Conservation (phyloP, 1,140 invertebrate species). For the Bombus superbus region DNA sequence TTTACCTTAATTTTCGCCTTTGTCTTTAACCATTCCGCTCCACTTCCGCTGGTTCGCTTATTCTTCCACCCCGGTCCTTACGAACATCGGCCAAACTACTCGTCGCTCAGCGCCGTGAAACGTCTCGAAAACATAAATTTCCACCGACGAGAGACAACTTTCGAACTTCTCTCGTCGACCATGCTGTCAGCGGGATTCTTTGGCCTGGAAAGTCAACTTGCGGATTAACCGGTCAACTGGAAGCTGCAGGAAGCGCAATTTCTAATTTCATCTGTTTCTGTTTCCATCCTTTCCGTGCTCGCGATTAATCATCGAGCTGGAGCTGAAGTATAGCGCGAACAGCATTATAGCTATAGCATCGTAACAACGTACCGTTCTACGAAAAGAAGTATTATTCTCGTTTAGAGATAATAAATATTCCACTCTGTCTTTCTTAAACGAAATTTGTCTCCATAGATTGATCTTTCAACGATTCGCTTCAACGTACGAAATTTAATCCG, state of each 20-base stretch:
- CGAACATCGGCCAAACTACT: conserved; percentile 48
- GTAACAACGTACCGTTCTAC: too few relatives aligned
- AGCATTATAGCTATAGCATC: neutral
- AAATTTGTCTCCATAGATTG: too few relatives aligned
- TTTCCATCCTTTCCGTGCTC: neutral
- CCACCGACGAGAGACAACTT: conserved; percentile 44
- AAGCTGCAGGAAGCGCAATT: neutral
- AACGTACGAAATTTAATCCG: too few relatives aligned
- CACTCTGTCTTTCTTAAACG: too few relatives aligned
- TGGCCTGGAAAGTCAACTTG: neutral
- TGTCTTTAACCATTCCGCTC: neutral
- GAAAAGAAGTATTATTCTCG: too few relatives aligned
- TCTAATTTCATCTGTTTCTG: neutral
- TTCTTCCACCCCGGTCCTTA: conserved; percentile 45
- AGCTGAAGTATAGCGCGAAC: neutral
- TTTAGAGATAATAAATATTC: too few relatives aligned
- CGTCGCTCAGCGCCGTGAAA: conserved; percentile 43
- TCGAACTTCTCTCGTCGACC: conserved; percentile 9
- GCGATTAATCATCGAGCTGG: neutral
- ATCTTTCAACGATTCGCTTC: too few relatives aligned
- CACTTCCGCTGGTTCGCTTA: neutral
- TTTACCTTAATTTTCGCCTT: neutral
- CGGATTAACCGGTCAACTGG: conserved; percentile 14
- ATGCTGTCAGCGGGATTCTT: conserved; percentile 9
- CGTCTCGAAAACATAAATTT: conserved; percentile 60